Base-by-base conservation (phyloP, 2,797 vertebrate species). In the Anguilla anguilla region DNA sequence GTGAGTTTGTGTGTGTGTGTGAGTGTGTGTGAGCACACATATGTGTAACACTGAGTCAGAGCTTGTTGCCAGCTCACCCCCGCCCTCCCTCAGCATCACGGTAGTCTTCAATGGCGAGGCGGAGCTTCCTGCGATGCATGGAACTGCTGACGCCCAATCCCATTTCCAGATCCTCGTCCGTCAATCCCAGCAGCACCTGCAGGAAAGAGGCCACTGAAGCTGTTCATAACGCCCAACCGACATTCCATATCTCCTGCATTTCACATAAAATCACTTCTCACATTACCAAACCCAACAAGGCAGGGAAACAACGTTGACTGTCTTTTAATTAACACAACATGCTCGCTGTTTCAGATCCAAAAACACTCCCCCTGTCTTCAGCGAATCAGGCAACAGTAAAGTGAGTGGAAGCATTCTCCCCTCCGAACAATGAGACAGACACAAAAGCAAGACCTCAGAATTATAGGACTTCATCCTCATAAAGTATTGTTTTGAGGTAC, bases 61-160 rank as follows among this genome's bases (percentile, higher is more conserved):
- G 59, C 49, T 25, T 49, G 57, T 13, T 1, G 22, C 25, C 17
- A 84, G 59, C 95, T 94, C 91, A 97, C 97, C 97, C 95, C 86
- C 96, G 92, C 79, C 96, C 96, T 0, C 93, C 93, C 91, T 98
- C 97, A 0, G 97, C 97, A 19, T 96, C 96, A 0, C 97, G 96
- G 93, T 98, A 97, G 91, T 98, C 97, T 90, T 97, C 97, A 9
- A 98, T 97, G 88, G 97, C 97, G 94, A 98, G 93, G 28, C 97
- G 95, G 17, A 98, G 95, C 90, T 98, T 98, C 88, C 97, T 96
- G 86, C 96, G 96, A 92, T 98, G 97, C 92, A 98, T 93, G 46
- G 95, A 94, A 89, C 96, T 97, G 89, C 90, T 95, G 87, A 97
- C 95, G 0, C 97, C 97, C 90, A 98, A 93, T 46, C 96, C 96